Evolutionary conservation across 2,797 vertebrate species (phyloP).

Genomic region (Pampus argenteus): DNA sequence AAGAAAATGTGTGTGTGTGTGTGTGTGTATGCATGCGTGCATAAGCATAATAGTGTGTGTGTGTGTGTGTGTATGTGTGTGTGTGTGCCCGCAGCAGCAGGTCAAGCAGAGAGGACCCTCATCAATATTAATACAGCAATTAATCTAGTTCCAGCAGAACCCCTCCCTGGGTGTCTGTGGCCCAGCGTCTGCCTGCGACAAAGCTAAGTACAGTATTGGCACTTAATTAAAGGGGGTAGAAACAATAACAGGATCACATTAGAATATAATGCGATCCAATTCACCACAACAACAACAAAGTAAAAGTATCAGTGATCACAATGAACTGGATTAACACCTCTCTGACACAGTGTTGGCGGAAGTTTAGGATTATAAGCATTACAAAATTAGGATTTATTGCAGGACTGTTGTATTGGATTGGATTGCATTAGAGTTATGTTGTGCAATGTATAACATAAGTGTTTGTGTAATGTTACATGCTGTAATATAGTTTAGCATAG

Average conservation of each 20-base stretch:
- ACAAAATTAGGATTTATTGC: neutral
- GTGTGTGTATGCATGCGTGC: neutral
- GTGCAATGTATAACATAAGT: neutral
- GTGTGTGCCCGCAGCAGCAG: conserved; percentile 40
- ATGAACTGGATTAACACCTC: conserved; percentile 12
- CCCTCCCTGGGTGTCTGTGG: conserved; percentile 41
- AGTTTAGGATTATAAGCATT: neutral
- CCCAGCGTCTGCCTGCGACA: conserved; percentile 41
- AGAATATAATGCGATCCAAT: conserved; percentile 16
- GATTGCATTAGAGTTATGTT: neutral
- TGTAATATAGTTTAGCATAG: neutral
- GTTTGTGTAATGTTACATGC: neutral
- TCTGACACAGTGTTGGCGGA: neutral
- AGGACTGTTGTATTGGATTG: neutral
- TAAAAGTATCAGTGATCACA: conserved; percentile 5
- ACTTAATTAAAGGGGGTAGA: conserved; percentile 54
- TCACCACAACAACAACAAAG: neutral
- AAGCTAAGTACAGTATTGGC: conserved; percentile 42
- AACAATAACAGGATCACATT: conserved; percentile 32
- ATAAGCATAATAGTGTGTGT: conserved; percentile 11
- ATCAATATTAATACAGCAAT: conserved; percentile 85
- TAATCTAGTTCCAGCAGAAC: conserved; percentile 66
- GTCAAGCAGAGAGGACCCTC: conserved; percentile 67
- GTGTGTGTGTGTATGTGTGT: conserved; percentile 21
- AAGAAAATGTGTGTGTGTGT: conserved; percentile 12